phyloP scores from a whole-genome alignment of 2,113 vertebrate species.

The Protomyctophum bolini region DNA sequence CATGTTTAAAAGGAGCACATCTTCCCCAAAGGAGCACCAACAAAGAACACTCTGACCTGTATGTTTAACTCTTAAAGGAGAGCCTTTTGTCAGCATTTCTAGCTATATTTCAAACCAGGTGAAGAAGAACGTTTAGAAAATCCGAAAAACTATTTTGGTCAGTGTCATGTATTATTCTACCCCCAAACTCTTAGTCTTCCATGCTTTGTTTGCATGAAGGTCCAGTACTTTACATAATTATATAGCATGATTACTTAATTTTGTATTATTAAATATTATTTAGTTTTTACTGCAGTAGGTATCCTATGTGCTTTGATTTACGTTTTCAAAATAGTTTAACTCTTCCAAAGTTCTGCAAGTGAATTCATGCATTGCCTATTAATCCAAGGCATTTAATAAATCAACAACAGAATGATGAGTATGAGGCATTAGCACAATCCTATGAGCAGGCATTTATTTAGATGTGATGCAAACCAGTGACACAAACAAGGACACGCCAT shows the following conservation, averaged over 20 bases:
- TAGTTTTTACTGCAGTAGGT: neutral
- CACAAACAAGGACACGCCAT: conserved; percentile 9
- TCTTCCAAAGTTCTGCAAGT: neutral
- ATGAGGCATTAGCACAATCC: neutral
- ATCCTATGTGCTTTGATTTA: too few species aligned
- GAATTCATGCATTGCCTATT: neutral
- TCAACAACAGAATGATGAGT: neutral
- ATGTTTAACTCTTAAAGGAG: neutral
- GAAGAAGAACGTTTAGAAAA: neutral
- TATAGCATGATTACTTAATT: neutral
- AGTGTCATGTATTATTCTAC: neutral
- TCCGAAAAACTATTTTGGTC: neutral
- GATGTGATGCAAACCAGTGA: neutral
- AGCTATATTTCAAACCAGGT: conserved; percentile 5
- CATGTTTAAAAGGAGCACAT: conserved; percentile 71
- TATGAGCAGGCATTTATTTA: conserved; percentile 1
- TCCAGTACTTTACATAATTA: conserved; percentile 21
- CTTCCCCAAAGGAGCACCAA: conserved; percentile 41
- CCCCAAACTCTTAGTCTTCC: neutral
- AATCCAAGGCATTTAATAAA: neutral
- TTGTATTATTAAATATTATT: neutral
- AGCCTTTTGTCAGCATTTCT: neutral
- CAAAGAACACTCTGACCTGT: conserved; percentile 48
- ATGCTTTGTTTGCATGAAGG: conserved; percentile 18
- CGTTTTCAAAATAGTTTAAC: neutral